A percentile compares a stretch with the other conserved stretches of the same genome.
These are phyloP conservation scores for Maniola jurtina DNA, from an alignment of 1,140 invertebrate genomes.

Conservation along the genomic window DNA sequence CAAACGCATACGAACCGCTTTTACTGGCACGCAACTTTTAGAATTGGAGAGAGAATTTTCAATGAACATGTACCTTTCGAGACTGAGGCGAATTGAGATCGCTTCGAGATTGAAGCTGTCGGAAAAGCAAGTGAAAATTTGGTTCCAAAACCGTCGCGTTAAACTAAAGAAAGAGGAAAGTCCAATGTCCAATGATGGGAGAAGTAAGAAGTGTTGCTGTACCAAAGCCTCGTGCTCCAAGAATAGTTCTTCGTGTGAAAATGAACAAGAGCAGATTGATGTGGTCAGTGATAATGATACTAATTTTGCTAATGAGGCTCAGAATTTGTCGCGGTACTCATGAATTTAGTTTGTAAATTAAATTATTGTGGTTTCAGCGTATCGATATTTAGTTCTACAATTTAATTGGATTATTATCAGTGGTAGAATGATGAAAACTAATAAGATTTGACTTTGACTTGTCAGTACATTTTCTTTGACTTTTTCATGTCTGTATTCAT, in stretches of 20 bases:
- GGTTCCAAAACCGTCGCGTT: conserved; percentile 95
- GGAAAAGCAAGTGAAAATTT: conserved; percentile 97
- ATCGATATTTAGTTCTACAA: neutral
- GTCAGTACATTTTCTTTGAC: no score
- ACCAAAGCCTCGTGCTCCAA: conserved; percentile 51
- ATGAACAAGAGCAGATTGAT: conserved; percentile 68
- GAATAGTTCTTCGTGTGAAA: conserved; percentile 52
- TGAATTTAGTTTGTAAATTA: conserved; percentile 30
- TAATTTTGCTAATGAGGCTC: conserved; percentile 43
- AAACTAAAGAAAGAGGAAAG: conserved; percentile 91
- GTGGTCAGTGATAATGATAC: conserved; percentile 67
- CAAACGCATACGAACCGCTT: conserved; percentile 93
- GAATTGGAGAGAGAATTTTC: conserved; percentile 95
- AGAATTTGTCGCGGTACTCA: conserved; percentile 54
- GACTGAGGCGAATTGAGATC: conserved; percentile 93
- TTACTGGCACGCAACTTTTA: conserved; percentile 94
- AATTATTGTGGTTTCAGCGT: neutral
- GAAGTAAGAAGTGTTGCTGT: conserved; percentile 64
- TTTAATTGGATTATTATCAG: neutral
- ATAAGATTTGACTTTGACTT: no score
- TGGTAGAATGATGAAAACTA: no score
- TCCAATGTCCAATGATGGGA: conserved; percentile 47
- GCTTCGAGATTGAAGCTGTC: conserved; percentile 92
- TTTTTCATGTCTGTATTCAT: no score
- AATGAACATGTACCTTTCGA: conserved; percentile 93